Evolutionary conservation across 2,888 invertebrate species (phyloP).

Genomic region (Thumatha senex): DNA sequence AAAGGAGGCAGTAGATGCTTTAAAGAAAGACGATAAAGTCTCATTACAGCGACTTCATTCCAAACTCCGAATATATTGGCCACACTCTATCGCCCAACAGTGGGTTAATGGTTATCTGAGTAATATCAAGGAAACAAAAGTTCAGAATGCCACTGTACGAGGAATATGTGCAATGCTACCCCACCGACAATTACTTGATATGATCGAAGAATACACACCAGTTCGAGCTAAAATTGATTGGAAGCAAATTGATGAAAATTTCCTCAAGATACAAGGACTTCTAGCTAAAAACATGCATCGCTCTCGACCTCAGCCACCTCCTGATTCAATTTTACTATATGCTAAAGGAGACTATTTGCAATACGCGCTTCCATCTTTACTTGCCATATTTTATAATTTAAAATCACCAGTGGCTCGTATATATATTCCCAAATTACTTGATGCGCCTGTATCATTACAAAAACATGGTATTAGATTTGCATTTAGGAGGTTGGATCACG

Average conservation of each 20-base stretch:
- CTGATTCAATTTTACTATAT: slow-evolving; percentile 52
- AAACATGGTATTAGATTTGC: slow-evolving; percentile 64
- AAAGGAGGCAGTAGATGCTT: slow-evolving; percentile 37
- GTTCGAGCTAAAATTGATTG: slow-evolving; percentile 55
- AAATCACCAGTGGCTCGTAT: slow-evolving; percentile 37
- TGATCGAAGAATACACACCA: slow-evolving; percentile 57
- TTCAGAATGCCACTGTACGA: slow-evolving; percentile 49
- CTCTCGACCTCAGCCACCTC: slow-evolving; percentile 59
- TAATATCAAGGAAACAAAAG: slow-evolving; percentile 38
- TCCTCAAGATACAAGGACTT: slow-evolving; percentile 52
- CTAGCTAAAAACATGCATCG: slow-evolving; percentile 66
- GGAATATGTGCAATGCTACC: slow-evolving; percentile 55
- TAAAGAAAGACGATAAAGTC: slow-evolving; percentile 43
- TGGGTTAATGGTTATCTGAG: slow-evolving; percentile 46
- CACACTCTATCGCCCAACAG: slow-evolving; percentile 39
- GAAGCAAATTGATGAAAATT: slow-evolving; percentile 49
- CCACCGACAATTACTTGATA: slow-evolving; percentile 38
- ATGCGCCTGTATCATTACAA: slow-evolving; percentile 62
- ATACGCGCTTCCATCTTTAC: slow-evolving; percentile 59
- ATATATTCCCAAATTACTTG: slow-evolving; percentile 49
- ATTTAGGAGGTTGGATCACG: slow-evolving; percentile 47
- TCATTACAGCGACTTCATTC: slow-evolving; percentile 43
- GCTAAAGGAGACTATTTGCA: slow-evolving; percentile 67
- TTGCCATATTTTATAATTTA: slow-evolving; percentile 60
- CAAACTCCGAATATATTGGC: slow-evolving; percentile 63